These are phyloP conservation scores for Pocillopora meandrina DNA, from an alignment of 92 coral and sea anemone genomes.

Conservation along the genomic window DNA sequence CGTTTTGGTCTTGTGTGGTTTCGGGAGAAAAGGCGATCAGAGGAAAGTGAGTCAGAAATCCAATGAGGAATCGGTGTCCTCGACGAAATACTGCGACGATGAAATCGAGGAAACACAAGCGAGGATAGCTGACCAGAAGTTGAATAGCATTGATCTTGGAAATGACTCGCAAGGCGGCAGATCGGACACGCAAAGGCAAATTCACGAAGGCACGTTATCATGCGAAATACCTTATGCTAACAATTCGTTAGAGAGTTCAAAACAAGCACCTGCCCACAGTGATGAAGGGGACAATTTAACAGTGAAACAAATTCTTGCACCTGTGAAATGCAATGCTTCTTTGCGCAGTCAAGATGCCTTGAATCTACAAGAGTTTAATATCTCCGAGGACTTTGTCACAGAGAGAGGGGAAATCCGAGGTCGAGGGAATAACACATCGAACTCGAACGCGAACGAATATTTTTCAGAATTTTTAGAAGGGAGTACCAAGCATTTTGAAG, in stretches of 20 bases:
- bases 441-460: conserved; percentile 7
- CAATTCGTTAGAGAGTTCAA: conserved; percentile 9
- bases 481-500: background rate
- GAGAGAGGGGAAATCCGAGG: background rate
- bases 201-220: conserved; percentile 9
- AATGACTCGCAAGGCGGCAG: background rate
- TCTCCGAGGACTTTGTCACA: background rate
- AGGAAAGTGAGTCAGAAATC: conserved; percentile 30
- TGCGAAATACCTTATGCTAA: background rate
- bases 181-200: conserved; percentile 24
- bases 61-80: conserved; percentile 9
- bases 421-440: background rate
- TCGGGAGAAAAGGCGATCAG: conserved; percentile 10
- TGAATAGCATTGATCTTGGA: background rate
- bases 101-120: background rate
- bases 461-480: background rate
- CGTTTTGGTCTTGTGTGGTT: conserved; percentile 35
- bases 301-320: conserved; percentile 2
- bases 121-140: background rate
- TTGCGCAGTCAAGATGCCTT: conserved; percentile 25
- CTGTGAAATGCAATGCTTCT: conserved; percentile 1
- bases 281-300: background rate
- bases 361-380: conserved; percentile 21
- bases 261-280: conserved; percentile 24
- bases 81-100: background rate